phyloP scores from a whole-genome alignment of 1,140 invertebrate genomes.

The Zaprionus inermis region DNA sequence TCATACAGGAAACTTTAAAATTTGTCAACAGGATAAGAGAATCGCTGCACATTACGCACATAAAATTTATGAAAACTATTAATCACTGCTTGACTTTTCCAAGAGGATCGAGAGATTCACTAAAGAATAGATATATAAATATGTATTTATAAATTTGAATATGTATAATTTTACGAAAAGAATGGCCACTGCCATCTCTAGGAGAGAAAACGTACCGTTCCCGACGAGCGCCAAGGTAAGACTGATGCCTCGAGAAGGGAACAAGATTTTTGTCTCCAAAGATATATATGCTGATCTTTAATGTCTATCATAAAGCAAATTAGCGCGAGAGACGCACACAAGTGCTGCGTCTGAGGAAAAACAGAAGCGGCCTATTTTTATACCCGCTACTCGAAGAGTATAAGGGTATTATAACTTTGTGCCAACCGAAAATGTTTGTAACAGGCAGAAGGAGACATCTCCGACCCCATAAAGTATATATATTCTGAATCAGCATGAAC shows the following conservation, averaged over 20 bases:
- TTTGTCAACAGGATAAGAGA: slow-evolving; percentile 17
- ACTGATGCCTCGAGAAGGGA: slow-evolving; percentile 68
- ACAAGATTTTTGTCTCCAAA: slow-evolving; percentile 65
- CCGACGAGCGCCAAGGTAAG: slow-evolving; percentile 65
- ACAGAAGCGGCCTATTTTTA: slow-evolving; percentile 38
- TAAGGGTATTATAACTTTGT: too few species aligned
- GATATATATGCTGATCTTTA: slow-evolving; percentile 66
- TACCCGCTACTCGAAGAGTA: too few species aligned
- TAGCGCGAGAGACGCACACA: slow-evolving; percentile 62
- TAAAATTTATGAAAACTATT: slow-evolving; percentile 15
- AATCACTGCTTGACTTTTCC: slow-evolving; percentile 12
- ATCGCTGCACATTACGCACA: slow-evolving; percentile 8
- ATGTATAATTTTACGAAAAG: slow-evolving; percentile 4
- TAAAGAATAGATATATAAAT: slow-evolving; percentile 18
- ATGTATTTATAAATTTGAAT: slow-evolving; percentile 3
- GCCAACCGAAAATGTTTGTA: too few species aligned
- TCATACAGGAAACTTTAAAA: background rate
- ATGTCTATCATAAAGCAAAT: slow-evolving; percentile 78
- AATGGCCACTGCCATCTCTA: background rate
- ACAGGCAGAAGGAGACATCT: too few species aligned
- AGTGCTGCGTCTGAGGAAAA: slow-evolving; percentile 44
- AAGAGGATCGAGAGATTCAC: background rate
- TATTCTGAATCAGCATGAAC: too few species aligned
- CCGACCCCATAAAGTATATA: too few species aligned
- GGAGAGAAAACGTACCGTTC: slow-evolving; percentile 61